Evolutionary conservation across 2,113 vertebrate species (phyloP), one percentile per base, ranked within the genome.

Genomic region (Oplegnathus fasciatus): DNA sequence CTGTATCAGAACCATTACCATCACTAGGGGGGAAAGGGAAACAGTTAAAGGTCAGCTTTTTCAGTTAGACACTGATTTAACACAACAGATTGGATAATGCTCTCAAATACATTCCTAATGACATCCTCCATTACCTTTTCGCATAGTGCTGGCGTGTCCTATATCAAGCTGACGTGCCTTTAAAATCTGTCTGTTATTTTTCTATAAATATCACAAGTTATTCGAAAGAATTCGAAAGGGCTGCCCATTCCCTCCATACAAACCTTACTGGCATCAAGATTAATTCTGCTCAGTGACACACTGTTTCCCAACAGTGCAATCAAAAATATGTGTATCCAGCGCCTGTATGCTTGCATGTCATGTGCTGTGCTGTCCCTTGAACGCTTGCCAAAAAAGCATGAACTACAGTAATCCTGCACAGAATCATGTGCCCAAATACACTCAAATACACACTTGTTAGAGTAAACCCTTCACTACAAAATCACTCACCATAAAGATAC

Each of bases 391-490:
- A 18, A 24, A 82, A 52, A 20, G 1, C 26, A 46, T 5, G 1
- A 24, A 42, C 46, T 22, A 14, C 42, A 46, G 40, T 34, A 24
- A 44, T 44, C 65, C 65, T 30, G 20, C 44, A 46, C 62, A 24
- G 32, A 40, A 44, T 48, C 24, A 24, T 32, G 20, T 8, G 17
- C 9, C 5, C 11, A 24, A 6, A 69, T 1, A 9, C 8, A 18
- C n/a, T 60, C 46, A 17, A 32, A 40, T 9, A 20, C 48, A 50
- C 48, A 11, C 9, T 28, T 40, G 28, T 9, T 22, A n/a, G n/a
- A 14, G 55, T 69, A 55, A 70, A 86, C 1, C 65, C 48, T 24
- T 28, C 26, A 72, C 20, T 60, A 24, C 52, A 64, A 65, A 57
- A 46, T 24, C 48, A 24, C n/a, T 37, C 4, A 9, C 15, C 14